Evolutionary conservation across 2,113 vertebrate genomes (phyloP).

Genomic region (Shinisaurus crocodilurus): DNA sequence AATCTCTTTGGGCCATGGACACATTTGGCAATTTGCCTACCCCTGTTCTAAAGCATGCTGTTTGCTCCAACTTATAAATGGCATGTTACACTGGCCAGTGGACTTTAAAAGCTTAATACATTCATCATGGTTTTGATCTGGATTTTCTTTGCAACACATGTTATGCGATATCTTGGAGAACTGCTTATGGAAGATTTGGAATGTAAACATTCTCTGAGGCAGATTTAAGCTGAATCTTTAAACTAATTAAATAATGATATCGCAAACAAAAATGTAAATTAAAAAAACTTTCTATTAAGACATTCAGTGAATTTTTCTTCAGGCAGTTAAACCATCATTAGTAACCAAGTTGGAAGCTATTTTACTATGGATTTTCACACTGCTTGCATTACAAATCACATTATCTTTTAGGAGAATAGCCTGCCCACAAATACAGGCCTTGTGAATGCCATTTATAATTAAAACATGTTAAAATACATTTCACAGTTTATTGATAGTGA

Average conservation of each 20-base stretch:
- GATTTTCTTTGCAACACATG: background rate
- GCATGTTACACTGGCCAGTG: background rate
- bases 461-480: conserved; percentile 41
- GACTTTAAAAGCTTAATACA: background rate
- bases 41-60: background rate
- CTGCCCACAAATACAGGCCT: background rate
- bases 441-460: conserved; percentile 19
- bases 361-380: background rate
- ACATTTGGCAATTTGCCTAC: too few species aligned
- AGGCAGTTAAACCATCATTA: conserved; percentile 24
- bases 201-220: background rate
- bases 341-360: conserved; percentile 4
- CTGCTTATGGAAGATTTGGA: background rate
- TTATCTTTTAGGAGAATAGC: conserved; percentile 17
- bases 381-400: conserved; percentile 1
- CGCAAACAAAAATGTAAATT: background rate
- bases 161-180: background rate
- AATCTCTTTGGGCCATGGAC: too few species aligned
- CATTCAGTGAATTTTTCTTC: background rate
- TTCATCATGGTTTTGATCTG: background rate
- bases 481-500: conserved; percentile 43
- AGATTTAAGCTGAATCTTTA: background rate
- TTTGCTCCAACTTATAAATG: background rate
- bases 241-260: conserved; percentile 8
- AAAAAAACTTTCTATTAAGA: conserved; percentile 4